Evolutionary conservation across 2,888 invertebrate genomes (phyloP).

Genomic region (Brassicogethes aeneus): DNA sequence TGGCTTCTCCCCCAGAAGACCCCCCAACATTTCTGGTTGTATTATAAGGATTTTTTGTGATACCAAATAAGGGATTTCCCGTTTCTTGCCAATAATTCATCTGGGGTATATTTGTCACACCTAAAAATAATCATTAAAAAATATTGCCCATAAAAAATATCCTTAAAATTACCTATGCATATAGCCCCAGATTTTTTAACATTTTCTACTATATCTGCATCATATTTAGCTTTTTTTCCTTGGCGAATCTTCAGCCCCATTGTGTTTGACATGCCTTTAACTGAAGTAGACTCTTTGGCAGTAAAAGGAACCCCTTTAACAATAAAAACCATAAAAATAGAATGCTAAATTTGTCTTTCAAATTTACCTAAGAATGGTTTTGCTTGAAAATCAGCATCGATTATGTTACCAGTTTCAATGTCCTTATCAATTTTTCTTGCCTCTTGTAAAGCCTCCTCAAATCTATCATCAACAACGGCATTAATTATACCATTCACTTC

Average conservation of each 20-base stretch:
- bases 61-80: conserved; percentile 79
- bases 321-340: conserved; percentile 2
- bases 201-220: conserved; percentile 68
- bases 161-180: conserved; percentile 55
- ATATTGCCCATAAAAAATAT: conserved; percentile 4
- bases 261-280: conserved; percentile 62
- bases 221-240: conserved; percentile 53
- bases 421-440: conserved; percentile 64
- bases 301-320: conserved; percentile 79
- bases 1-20: conserved; percentile 83
- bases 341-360: too few species aligned
- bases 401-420: conserved; percentile 49
- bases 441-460: conserved; percentile 66
- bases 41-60: conserved; percentile 88
- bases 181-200: conserved; percentile 78
- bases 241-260: conserved; percentile 57
- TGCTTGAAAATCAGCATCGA: conserved; percentile 53
- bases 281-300: conserved; percentile 80
- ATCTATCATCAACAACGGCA: conserved; percentile 76
- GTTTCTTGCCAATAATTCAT: conserved; percentile 89
- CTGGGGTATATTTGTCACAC: conserved; percentile 82
- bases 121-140: conserved; percentile 14
- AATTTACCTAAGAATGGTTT: conserved; percentile 66
- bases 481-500: conserved; percentile 67
- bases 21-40: conserved; percentile 79